phyloP scores from a whole-genome alignment of 1,140 invertebrate species.

The Conus betulinus region DNA sequence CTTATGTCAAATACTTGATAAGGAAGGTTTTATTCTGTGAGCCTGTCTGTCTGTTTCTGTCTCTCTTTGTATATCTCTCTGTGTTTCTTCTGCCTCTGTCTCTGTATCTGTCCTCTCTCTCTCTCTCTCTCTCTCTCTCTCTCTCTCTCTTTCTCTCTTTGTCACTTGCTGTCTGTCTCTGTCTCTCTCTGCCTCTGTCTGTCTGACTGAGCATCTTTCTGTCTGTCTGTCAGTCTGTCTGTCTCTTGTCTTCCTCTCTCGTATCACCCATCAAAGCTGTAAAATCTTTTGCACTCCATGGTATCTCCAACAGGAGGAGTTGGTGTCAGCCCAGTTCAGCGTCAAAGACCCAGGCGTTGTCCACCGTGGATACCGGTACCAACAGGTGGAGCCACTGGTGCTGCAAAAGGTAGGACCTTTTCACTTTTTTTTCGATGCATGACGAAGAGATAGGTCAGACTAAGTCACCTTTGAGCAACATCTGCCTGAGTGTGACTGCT shows the following conservation, averaged over 20 bases:
- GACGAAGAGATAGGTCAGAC: neutral
- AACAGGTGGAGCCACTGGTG: constrained; percentile 24
- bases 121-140: no score
- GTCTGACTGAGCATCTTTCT: neutral
- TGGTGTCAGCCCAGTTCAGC: constrained; percentile 26
- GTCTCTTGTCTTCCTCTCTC: neutral
- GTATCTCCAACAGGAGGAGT: constrained; percentile 28
- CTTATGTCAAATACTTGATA: no score
- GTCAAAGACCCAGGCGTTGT: constrained; percentile 27
- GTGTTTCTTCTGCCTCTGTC: neutral
- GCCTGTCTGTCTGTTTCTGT: no score
- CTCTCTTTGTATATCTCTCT: neutral
- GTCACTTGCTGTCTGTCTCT: neutral
- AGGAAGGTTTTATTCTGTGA: no score
- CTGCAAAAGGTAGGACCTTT: constrained; percentile 40
- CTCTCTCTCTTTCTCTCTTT: neutral
- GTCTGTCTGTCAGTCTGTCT: neutral
- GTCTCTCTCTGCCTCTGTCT: neutral
- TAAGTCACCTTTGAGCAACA: neutral
- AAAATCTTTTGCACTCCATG: no score
- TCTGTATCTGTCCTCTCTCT: neutral
- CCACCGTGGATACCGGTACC: constrained; percentile 35
- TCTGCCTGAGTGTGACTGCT: neutral
- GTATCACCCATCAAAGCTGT: no score
- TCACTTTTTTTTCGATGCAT: neutral